Conservation (phyloP, 1,140 invertebrate genomes). For the Ectropis grisescens region DNA sequence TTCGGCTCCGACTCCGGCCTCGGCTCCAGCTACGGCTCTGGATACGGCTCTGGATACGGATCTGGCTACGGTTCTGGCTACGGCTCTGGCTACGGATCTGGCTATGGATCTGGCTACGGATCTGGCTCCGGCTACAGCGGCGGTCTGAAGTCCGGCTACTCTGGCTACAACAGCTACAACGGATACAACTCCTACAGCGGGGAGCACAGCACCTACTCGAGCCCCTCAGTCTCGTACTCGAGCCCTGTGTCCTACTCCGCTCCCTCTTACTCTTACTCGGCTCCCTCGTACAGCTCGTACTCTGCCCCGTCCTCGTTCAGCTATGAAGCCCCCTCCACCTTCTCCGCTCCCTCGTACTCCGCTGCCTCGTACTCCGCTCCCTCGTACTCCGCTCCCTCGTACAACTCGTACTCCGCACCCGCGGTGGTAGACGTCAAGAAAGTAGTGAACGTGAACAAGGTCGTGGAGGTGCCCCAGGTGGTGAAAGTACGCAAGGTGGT, state of each 20-base stretch:
- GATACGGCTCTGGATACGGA: slow-evolving; percentile 12
- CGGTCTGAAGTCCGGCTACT: slow-evolving; percentile 3
- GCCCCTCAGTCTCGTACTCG: slow-evolving; percentile 3
- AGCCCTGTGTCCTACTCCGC: slow-evolving; percentile 6
- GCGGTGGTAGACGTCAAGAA: slow-evolving; percentile 23
- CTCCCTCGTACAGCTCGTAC: not conserved
- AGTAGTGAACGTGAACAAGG: slow-evolving; percentile 22
- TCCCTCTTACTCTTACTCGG: slow-evolving; percentile 7
- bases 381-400: slow-evolving; percentile 8
- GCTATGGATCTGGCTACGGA: slow-evolving; percentile 3
- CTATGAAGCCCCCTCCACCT: slow-evolving; percentile 4
- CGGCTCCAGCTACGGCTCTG: slow-evolving; percentile 3
- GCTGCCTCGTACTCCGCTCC: slow-evolving; percentile 10
- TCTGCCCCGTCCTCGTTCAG: slow-evolving; percentile 2
- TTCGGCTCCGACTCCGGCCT: slow-evolving; percentile 4
- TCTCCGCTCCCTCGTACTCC: slow-evolving; percentile 6
- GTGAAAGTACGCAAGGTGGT: slow-evolving; percentile 20
- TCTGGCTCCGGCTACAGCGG: slow-evolving; percentile 3
- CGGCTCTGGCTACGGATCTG: slow-evolving; percentile 10
- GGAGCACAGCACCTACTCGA: slow-evolving; percentile 1
- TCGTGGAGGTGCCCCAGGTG: slow-evolving; percentile 23
- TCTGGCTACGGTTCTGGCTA: too few species aligned
- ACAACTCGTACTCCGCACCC: slow-evolving; percentile 10
- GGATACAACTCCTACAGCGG: slow-evolving; percentile 5
- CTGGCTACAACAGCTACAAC: slow-evolving; percentile 5